Evolutionary conservation across 2,113 vertebrate species (phyloP).

Genomic region (Todiramphus chloris): DNA sequence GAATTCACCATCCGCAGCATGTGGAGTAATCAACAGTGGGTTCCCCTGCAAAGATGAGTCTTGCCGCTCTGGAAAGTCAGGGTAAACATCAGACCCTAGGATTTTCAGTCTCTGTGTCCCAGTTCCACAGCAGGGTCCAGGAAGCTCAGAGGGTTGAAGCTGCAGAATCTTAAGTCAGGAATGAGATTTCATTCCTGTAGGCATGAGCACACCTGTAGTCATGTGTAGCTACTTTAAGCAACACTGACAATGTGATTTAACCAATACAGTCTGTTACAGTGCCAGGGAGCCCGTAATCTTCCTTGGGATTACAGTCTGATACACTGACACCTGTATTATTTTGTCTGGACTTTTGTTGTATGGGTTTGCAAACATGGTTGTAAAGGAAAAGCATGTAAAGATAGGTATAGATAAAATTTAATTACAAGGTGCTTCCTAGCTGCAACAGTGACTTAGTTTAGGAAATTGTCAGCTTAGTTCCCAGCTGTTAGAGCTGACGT

Average conservation of each 20-base stretch:
- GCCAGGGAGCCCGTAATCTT: neutral
- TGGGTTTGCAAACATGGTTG: neutral
- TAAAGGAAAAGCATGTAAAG: neutral
- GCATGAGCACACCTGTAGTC: neutral
- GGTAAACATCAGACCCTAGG: neutral
- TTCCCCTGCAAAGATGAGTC: neutral
- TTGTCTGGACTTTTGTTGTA: neutral
- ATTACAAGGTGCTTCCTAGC: neutral
- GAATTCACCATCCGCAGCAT: neutral
- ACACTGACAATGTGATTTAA: neutral
- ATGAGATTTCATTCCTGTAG: neutral
- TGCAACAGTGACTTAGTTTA: neutral
- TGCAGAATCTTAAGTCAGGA: neutral
- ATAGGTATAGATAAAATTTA: neutral
- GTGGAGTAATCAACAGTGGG: neutral
- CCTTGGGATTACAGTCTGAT: neutral
- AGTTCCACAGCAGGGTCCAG: neutral
- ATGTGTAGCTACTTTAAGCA: neutral
- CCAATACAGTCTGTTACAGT: neutral
- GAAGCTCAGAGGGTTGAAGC: neutral
- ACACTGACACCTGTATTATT: neutral
- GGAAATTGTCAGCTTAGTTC: neutral
- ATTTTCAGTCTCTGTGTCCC: neutral
- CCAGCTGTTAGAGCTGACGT: neutral
- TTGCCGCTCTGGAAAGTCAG: neutral